Evolutionary conservation across 2,888 invertebrate genomes (phyloP).

Genomic region (Amaurobius ferox): DNA sequence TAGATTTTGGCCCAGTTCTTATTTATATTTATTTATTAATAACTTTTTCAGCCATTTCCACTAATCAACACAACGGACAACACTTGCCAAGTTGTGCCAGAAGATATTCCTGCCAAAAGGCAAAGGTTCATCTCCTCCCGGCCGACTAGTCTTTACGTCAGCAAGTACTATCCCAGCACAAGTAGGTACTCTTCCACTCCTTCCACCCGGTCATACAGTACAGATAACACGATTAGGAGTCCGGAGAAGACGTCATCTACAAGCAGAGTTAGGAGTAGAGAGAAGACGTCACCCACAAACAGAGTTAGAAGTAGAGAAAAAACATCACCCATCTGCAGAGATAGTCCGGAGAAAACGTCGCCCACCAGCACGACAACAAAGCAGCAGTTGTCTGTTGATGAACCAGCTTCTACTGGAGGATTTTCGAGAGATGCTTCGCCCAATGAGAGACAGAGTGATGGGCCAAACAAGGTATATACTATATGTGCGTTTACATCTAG

Average conservation of each 20-base stretch:
- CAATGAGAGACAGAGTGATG: slow-evolving; percentile 37
- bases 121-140: slow-evolving; percentile 66
- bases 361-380: background rate
- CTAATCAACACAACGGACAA: background rate
- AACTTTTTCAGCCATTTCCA: background rate
- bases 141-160: slow-evolving; percentile 57
- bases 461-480: slow-evolving; percentile 56
- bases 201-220: slow-evolving; percentile 33
- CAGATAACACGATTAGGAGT: background rate
- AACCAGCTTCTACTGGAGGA: slow-evolving; percentile 45
- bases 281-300: too few species aligned
- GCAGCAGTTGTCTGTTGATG: slow-evolving; percentile 38
- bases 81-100: slow-evolving; percentile 56
- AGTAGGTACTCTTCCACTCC: slow-evolving; percentile 21
- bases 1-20: too few species aligned
- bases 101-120: slow-evolving; percentile 57
- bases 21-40: too few species aligned
- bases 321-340: background rate
- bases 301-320: background rate
- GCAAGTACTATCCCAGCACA: slow-evolving; percentile 50
- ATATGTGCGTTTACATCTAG: too few species aligned
- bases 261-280: background rate
- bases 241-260: background rate
- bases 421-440: slow-evolving; percentile 71
- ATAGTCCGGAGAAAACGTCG: background rate